Evolutionary conservation across 2,888 invertebrate genomes (phyloP), one percentile per base, ranked within the genome.

Genomic region (Thumatha senex): DNA sequence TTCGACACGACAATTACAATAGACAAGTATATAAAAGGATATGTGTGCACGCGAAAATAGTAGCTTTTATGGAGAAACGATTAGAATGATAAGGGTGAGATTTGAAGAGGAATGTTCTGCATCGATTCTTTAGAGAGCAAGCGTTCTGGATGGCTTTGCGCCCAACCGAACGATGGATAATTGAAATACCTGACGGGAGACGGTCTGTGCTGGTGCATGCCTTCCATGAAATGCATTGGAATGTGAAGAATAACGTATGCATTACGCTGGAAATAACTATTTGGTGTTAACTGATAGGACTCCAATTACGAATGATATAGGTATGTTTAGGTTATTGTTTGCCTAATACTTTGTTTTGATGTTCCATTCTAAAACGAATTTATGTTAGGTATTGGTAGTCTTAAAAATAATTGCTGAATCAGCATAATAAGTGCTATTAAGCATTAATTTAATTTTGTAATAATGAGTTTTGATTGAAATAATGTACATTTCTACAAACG

Each of bases 151-250:
- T 56, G 63, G 66, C 69, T 68, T 61, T 58, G 69, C 60, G 60
- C 54, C 62, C 56, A 53, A 63, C 59, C 59, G 74, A 68, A 65
- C 70, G 64, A 49, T 66, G 72, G 80, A 82, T 82, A 81, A 82
- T 83, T 82, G 82, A 76, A 83, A 82, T 83, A 79, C 79, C 81
- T 78, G 67, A 65, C 63, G 67, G 66, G 65, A 70, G 69, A 62
- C 70, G 67, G 12, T 35, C 34, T 34, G 11, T 8, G 43, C 43
- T 35, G 18, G 13, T 44, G 18, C 35, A 12, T 64, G 70, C 63
- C 50, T 60, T 63, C 61, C 52, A 51, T 51, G 56, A 60, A 62
- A 54, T 61, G 61, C 59, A 61, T 55, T 58, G 67, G 59, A 63
- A 70, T 70, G 67, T 56, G 66, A 58, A 61, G 70, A 65, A 70